A percentile compares a stretch with the other conserved stretches of the same genome.
phyloP scores from a whole-genome alignment of 2,888 invertebrate genomes.

The Drosophila borborema region DNA sequence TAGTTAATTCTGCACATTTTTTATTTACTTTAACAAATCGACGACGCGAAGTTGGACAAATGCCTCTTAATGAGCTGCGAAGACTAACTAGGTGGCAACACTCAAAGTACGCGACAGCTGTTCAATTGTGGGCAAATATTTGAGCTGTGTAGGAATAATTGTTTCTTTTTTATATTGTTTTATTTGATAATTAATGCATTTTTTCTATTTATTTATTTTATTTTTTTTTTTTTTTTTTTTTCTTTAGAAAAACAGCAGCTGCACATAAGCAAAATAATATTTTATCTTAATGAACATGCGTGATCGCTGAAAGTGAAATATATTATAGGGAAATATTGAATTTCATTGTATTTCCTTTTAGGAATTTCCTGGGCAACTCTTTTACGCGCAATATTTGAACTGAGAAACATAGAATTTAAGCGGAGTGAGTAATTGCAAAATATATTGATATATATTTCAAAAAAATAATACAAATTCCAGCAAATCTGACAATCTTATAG shows the following conservation, averaged over 20 bases:
- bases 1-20: neutral
- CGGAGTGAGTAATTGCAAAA: neutral
- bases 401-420: neutral
- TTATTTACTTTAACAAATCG: neutral
- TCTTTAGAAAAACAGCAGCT: too few relatives aligned
- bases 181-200: neutral
- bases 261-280: neutral
- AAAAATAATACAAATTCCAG: too few relatives aligned
- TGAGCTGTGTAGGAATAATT: neutral
- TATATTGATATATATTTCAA: too few relatives aligned
- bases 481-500: too few relatives aligned
- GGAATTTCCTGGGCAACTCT: neutral
- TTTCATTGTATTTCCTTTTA: neutral
- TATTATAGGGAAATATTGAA: neutral
- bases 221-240: neutral
- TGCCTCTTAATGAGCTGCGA: neutral
- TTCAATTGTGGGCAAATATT: neutral
- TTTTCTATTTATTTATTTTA: neutral
- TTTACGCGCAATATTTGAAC: neutral
- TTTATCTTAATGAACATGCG: neutral
- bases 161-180: neutral
- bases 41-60: neutral
- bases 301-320: neutral
- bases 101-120: neutral
- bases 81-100: constrained; percentile 4